Evolutionary conservation across 2,113 vertebrate genomes (phyloP).

Genomic region (Macheiramphus alcinus): DNA sequence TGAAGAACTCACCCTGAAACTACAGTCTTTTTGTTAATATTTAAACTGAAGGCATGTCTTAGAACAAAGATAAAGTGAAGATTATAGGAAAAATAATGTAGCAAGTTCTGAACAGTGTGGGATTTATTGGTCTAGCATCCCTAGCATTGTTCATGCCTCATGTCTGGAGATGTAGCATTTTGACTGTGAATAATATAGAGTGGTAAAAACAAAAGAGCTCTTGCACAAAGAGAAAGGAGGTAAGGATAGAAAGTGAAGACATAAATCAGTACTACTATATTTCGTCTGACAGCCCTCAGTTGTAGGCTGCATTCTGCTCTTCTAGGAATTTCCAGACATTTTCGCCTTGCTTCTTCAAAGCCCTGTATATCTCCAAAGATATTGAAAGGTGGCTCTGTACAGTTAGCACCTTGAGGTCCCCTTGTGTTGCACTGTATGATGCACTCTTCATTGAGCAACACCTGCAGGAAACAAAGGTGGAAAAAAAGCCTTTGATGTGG

Average conservation of each 20-base stretch:
- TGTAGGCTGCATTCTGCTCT: background rate
- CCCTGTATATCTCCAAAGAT: background rate
- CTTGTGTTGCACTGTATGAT: background rate
- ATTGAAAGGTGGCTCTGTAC: background rate
- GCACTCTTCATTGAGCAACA: background rate
- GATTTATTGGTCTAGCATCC: background rate
- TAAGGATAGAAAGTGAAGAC: background rate
- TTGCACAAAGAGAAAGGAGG: background rate
- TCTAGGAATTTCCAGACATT: background rate
- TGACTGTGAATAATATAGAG: background rate
- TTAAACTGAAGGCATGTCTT: background rate
- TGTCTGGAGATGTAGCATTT: background rate
- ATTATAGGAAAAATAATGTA: background rate
- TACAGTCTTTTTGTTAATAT: background rate
- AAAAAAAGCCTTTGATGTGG: background rate
- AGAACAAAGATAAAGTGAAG: background rate
- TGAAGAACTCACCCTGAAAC: background rate
- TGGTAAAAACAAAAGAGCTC: background rate
- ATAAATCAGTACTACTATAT: background rate
- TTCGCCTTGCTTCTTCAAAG: background rate
- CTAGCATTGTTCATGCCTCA: background rate
- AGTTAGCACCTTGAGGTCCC: background rate
- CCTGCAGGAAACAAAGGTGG: background rate
- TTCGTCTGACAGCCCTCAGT: background rate
- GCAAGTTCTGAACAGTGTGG: background rate